Percentiles rank a stretch among this genome's conserved stretches.
Evolutionary conservation across 2,888 invertebrate genomes (phyloP).

Genomic region (Pandemis heparana): DNA sequence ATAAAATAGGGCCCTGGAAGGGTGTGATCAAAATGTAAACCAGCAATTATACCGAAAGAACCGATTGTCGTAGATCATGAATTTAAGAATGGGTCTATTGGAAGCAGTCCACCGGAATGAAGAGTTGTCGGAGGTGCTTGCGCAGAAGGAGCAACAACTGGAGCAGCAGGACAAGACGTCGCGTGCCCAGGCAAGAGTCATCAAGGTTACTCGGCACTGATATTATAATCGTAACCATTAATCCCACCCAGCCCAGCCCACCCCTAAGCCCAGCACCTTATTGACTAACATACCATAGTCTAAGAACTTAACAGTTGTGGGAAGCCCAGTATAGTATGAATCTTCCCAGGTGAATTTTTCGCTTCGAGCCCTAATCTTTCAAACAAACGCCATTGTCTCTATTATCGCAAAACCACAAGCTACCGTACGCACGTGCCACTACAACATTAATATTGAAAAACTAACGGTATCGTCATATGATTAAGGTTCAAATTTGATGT

Average conservation of each 20-base stretch:
- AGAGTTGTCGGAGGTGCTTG: slow-evolving; percentile 76
- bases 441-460: too few species aligned
- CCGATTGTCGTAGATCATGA: slow-evolving; percentile 66
- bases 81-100: slow-evolving; percentile 74
- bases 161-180: slow-evolving; percentile 86
- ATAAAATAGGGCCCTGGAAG: not conserved
- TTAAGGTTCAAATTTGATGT: too few species aligned
- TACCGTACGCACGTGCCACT: too few species aligned
- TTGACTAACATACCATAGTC: too few species aligned
- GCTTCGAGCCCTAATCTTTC: too few species aligned
- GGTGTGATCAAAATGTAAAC: not conserved
- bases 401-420: too few species aligned
- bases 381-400: too few species aligned
- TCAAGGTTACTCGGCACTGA: slow-evolving; percentile 76
- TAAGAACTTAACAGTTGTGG: too few species aligned
- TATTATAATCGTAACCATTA: not conserved
- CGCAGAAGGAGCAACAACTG: slow-evolving; percentile 84
- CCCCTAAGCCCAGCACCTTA: not conserved
- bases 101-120: slow-evolving; percentile 78
- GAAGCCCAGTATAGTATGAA: too few species aligned
- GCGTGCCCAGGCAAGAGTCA: slow-evolving; percentile 86
- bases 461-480: too few species aligned
- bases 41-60: not conserved
- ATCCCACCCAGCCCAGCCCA: not conserved
- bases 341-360: too few species aligned